Conservation (phyloP, 2,797 vertebrate species). For the Gouania willdenowi region DNA sequence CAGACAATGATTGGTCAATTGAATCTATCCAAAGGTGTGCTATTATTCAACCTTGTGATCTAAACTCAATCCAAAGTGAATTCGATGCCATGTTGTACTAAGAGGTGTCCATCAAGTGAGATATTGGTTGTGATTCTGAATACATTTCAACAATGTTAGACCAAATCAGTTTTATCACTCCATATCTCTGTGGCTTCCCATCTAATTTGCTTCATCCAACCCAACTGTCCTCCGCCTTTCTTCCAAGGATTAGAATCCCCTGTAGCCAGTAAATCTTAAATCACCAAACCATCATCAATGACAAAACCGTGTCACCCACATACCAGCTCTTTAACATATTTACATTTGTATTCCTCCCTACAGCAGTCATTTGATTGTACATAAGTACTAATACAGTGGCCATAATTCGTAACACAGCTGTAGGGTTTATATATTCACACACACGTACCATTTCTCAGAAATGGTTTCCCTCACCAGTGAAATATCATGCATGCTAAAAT, state of each 20-base stretch:
- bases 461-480: constrained; percentile 8
- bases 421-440: background rate
- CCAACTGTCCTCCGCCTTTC: constrained; percentile 21
- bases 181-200: constrained; percentile 27
- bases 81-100: constrained; percentile 9
- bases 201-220: constrained; percentile 50
- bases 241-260: constrained; percentile 36
- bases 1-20: too few species aligned
- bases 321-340: too few species aligned
- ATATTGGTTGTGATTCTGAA: constrained; percentile 15
- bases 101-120: constrained; percentile 5
- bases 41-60: too few species aligned
- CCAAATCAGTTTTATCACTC: constrained; percentile 41
- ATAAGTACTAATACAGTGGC: background rate
- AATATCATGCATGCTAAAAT: constrained; percentile 30
- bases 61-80: too few species aligned
- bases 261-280: constrained; percentile 15
- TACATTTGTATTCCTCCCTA: too few species aligned
- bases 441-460: background rate
- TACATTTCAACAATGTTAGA: constrained; percentile 31
- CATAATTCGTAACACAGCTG: too few species aligned
- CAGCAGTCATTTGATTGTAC: too few species aligned
- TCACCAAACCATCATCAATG: constrained; percentile 17
- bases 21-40: too few species aligned
- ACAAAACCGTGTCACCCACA: constrained; percentile 7